These are phyloP conservation scores for Chelonia mydas DNA, from an alignment of 2,797 vertebrate genomes.

Conservation along the genomic window DNA sequence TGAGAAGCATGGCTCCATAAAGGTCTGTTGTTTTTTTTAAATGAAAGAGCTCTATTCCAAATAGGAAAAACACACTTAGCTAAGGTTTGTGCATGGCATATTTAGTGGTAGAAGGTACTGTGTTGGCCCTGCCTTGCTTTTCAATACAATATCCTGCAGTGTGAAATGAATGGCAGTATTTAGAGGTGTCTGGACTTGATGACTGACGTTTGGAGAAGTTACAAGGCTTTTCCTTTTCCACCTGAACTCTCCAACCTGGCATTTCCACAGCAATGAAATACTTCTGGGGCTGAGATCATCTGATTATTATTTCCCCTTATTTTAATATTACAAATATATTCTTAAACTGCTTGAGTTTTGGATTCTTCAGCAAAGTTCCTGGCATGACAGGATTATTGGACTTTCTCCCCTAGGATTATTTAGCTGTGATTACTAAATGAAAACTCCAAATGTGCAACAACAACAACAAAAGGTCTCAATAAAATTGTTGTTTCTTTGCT, in stretches of 20 bases:
- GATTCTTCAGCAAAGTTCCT: constrained; percentile 30
- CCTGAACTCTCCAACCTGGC: constrained; percentile 77
- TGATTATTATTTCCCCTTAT: constrained; percentile 70
- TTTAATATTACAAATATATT: constrained; percentile 65
- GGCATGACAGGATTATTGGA: neutral
- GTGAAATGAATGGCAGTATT: constrained; percentile 78
- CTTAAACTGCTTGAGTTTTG: constrained; percentile 47
- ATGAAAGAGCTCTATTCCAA: constrained; percentile 72
- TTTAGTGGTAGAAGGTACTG: constrained; percentile 69
- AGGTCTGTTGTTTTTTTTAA: constrained; percentile 33
- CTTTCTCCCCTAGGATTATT: constrained; percentile 25
- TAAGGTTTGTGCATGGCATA: constrained; percentile 69
- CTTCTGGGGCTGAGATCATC: constrained; percentile 75
- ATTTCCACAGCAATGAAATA: constrained; percentile 65
- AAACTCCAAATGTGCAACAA: neutral
- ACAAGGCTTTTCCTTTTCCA: constrained; percentile 79
- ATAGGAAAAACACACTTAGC: constrained; percentile 78
- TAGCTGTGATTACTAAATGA: constrained; percentile 41
- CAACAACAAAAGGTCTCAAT: neutral
- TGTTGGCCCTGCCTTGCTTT: constrained; percentile 68
- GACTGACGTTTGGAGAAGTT: constrained; percentile 78
- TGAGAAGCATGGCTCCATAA: neutral
- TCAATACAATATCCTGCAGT: constrained; percentile 77
- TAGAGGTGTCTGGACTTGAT: constrained; percentile 80
- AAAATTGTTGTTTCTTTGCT: neutral